Evolutionary conservation across 2,888 invertebrate genomes (phyloP), one percentile per base, ranked within the genome.

Genomic region (Corbicula japonica): DNA sequence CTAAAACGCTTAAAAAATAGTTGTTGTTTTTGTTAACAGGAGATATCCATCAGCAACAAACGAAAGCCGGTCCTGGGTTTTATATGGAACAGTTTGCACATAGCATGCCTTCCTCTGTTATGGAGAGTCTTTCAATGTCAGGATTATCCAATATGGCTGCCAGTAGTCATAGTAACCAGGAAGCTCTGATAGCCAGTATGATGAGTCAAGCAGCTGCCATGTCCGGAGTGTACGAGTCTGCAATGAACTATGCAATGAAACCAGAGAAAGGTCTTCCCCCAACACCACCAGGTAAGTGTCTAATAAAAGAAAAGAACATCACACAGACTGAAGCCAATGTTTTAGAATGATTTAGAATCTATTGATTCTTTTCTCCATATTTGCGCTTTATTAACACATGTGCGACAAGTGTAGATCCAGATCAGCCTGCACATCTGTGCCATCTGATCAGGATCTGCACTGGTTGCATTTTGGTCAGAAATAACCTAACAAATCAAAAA

Each of bases 241-340:
- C 80, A 10, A 80, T 85, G 34, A 87, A 87, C 68, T 88, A 79
- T 58, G 84, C 88, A 18, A 62, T 89, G 65, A 89, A 89, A 82
- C 80, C 85, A 56, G 89, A 89, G 63, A 88, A 88, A 68, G 83
- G 84, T 62, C 73, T 89, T 63, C 89, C 89, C 26, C 88, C 88
- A 4, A 89, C 89, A 3, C 89, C 89, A 18, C 89, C 89, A 83
- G 89, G 89, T 89, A 76, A 58, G 77, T 23, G 23, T 38, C 38
- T 38, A n/a, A n/a, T n/a, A n/a, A n/a, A n/a, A n/a, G n/a, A n/a
- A n/a, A n/a, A n/a, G n/a, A n/a, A n/a, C n/a, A n/a, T n/a, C n/a
- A n/a, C n/a, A n/a, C n/a, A n/a, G n/a, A n/a, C n/a, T n/a, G n/a
- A n/a, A n/a, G n/a, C 18, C 23, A 52, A 52, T 52, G 26, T 52